Conservation (phyloP, 92 coral and sea anemone genomes). For the Zoanthus gigantus region DNA sequence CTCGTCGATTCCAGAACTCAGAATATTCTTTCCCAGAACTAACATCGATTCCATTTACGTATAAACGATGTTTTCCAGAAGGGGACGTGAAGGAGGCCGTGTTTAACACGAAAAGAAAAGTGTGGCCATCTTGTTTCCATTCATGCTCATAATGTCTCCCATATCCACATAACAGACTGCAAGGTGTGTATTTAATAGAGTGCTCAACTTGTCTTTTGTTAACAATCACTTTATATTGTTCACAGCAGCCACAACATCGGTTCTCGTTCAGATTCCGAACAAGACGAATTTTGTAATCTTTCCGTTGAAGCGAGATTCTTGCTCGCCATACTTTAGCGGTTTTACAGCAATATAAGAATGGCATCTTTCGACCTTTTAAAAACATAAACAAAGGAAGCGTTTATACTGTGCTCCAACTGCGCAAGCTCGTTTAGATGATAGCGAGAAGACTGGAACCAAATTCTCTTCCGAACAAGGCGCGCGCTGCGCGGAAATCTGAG, state of each 20-base stretch:
- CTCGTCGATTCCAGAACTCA: slow-evolving; percentile 70
- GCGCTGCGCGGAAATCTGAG: no score
- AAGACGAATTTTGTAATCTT: slow-evolving; percentile 47
- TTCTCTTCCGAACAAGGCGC: no score
- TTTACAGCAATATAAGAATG: slow-evolving; percentile 29
- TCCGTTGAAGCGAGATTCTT: slow-evolving; percentile 30
- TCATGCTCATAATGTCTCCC: slow-evolving; percentile 55
- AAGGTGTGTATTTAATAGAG: slow-evolving; percentile 41
- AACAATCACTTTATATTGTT: slow-evolving; percentile 47
- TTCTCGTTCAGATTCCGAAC: slow-evolving; percentile 36
- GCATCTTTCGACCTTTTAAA: background rate
- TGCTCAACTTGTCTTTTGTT: slow-evolving; percentile 47
- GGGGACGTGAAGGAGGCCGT: slow-evolving; percentile 55
- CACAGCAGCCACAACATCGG: slow-evolving; percentile 59
- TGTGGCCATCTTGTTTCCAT: slow-evolving; percentile 65
- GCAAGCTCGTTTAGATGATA: no score
- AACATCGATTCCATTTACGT: slow-evolving; percentile 61
- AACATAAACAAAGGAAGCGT: background rate
- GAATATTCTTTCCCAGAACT: slow-evolving; percentile 63
- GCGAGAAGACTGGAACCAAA: no score
- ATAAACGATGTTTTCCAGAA: slow-evolving; percentile 61
- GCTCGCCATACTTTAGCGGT: slow-evolving; percentile 44
- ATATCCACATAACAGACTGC: slow-evolving; percentile 53
- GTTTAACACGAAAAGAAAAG: slow-evolving; percentile 59
- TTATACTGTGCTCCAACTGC: no score